phyloP scores from a whole-genome alignment of 2,888 invertebrate species.

The Poecilus cupreus region DNA sequence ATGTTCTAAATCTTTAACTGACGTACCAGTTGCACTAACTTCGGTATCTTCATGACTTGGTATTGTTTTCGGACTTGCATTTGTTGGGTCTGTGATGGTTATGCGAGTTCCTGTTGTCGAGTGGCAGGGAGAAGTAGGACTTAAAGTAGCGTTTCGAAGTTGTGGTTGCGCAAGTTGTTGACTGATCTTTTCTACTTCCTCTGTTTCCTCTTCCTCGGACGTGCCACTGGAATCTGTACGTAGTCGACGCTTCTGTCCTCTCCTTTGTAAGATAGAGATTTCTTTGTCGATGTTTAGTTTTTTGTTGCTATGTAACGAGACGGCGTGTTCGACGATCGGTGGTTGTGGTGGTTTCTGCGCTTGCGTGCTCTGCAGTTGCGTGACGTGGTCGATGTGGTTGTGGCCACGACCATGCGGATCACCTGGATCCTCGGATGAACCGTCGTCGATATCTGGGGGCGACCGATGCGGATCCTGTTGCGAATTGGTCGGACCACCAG shows the following conservation, averaged over 20 bases:
- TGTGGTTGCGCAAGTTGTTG: conserved; percentile 62
- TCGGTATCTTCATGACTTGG: conserved; percentile 71
- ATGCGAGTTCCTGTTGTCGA: conserved; percentile 77
- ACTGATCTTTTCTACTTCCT: conserved; percentile 68
- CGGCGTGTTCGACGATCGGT: conserved; percentile 65
- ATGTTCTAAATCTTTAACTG: conserved; percentile 94
- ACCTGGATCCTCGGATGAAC: conserved; percentile 73
- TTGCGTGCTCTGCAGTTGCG: conserved; percentile 71
- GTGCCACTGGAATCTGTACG: conserved; percentile 74
- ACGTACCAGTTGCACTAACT: conserved; percentile 72
- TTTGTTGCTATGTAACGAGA: neutral
- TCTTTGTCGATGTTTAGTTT: conserved; percentile 51
- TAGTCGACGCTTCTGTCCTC: conserved; percentile 79
- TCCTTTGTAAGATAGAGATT: conserved; percentile 68
- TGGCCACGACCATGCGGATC: conserved; percentile 75
- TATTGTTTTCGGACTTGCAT: conserved; percentile 72
- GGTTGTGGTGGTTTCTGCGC: conserved; percentile 62
- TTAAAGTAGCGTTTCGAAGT: conserved; percentile 73
- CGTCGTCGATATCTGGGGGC: conserved; percentile 73
- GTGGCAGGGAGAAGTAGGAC: conserved; percentile 79
- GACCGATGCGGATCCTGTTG: conserved; percentile 73
- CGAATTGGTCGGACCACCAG: conserved; percentile 75
- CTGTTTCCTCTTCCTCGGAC: conserved; percentile 75
- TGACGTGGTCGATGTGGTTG: conserved; percentile 73
- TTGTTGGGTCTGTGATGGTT: conserved; percentile 70